These are phyloP conservation scores for Malthinus seriepunctatus DNA, from an alignment of 2,888 invertebrate genomes.

Conservation along the genomic window DNA sequence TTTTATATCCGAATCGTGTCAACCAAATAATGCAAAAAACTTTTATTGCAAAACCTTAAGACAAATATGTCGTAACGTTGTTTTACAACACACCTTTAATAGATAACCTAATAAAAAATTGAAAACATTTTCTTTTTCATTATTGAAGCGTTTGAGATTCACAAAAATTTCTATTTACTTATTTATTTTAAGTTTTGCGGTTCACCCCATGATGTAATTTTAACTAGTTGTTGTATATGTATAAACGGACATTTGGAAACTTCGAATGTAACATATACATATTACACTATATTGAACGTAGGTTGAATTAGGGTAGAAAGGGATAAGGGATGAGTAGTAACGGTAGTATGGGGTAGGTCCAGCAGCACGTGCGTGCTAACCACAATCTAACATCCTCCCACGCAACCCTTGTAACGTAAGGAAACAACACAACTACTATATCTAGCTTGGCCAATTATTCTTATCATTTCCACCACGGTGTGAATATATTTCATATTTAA, in stretches of 20 bases:
- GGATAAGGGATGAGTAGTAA: slow-evolving; percentile 33
- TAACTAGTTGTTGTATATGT: slow-evolving; percentile 17
- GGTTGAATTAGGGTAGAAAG: slow-evolving; percentile 32
- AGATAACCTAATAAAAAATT: no score
- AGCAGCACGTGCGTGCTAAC: slow-evolving; percentile 53
- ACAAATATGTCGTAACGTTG: neutral
- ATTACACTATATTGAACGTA: slow-evolving; percentile 29
- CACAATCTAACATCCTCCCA: slow-evolving; percentile 52
- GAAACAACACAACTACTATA: slow-evolving; percentile 52
- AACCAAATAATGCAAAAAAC: neutral
- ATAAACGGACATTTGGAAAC: slow-evolving; percentile 21
- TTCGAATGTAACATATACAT: slow-evolving; percentile 31
- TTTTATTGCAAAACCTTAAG: slow-evolving; percentile 1
- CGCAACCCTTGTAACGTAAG: slow-evolving; percentile 51
- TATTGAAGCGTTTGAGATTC: no score
- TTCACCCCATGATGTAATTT: slow-evolving; percentile 20
- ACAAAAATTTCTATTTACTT: no score
- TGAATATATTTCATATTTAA: no score
- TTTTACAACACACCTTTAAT: no score
- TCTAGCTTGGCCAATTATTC: slow-evolving; percentile 45
- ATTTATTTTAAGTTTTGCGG: slow-evolving; percentile 3
- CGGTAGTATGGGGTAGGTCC: slow-evolving; percentile 46
- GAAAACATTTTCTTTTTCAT: no score
- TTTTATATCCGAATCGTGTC: slow-evolving; percentile 9
- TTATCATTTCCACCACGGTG: slow-evolving; percentile 34